These are phyloP conservation scores for Venusia cambrica DNA, from an alignment of 2,888 invertebrate species.

Conservation along the genomic window DNA sequence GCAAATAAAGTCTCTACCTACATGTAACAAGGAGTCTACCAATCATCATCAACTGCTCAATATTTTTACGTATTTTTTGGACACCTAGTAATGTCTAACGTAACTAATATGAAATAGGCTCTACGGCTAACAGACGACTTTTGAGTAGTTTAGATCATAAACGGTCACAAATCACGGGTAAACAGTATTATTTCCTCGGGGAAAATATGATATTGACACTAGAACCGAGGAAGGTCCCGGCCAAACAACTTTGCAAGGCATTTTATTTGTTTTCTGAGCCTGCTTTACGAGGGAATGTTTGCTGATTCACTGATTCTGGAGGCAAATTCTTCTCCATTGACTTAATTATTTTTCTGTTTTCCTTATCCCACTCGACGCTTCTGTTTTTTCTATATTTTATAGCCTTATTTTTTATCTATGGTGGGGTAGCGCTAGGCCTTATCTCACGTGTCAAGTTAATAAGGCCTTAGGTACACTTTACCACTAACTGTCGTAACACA, in stretches of 20 bases:
- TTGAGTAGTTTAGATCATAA: slow-evolving; percentile 2
- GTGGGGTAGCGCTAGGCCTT: no score
- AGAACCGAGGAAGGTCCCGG: slow-evolving; percentile 11
- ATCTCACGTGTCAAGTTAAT: no score
- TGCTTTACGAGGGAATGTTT: slow-evolving; percentile 15
- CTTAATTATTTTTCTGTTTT: slow-evolving; percentile 24
- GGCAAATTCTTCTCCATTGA: slow-evolving; percentile 13
- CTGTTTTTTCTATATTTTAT: not conserved
- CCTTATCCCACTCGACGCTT: slow-evolving; percentile 4
- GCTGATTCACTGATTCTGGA: slow-evolving; percentile 18
- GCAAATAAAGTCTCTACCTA: slow-evolving; percentile 21
- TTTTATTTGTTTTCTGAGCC: slow-evolving; percentile 20
- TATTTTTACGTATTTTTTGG: no score
- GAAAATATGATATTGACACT: slow-evolving; percentile 29
- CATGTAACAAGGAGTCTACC: slow-evolving; percentile 11
- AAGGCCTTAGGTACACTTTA: no score
- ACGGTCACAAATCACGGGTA: slow-evolving; percentile 10
- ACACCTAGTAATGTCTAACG: no score
- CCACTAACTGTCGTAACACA: no score
- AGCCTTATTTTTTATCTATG: not conserved
- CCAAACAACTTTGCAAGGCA: slow-evolving; percentile 10
- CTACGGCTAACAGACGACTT: not conserved
- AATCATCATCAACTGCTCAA: slow-evolving; percentile 2
- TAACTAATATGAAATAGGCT: no score
- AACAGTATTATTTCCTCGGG: slow-evolving; percentile 15